Evolutionary conservation across 1,140 invertebrate genomes (phyloP).

Genomic region (Ylistrum balloti): DNA sequence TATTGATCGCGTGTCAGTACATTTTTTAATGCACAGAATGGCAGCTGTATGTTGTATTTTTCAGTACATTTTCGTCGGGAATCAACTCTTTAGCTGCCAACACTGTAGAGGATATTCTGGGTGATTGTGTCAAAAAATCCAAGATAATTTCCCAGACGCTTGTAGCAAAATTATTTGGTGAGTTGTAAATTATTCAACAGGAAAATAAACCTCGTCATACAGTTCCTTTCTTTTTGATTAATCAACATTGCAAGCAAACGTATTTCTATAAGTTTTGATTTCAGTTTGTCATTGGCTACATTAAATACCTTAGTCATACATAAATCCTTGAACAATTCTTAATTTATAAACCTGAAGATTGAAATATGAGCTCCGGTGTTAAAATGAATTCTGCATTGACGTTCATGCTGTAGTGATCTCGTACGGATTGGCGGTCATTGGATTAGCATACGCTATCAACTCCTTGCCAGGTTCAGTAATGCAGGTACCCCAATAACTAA

Average conservation of each 20-base stretch:
- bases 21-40: too few species aligned
- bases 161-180: not conserved
- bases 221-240: too few species aligned
- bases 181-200: not conserved
- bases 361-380: too few species aligned
- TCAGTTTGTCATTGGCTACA: too few species aligned
- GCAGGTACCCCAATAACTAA: not conserved
- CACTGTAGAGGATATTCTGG: slow-evolving; percentile 7
- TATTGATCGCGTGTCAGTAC: too few species aligned
- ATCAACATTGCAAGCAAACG: too few species aligned
- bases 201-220: not conserved
- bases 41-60: too few species aligned
- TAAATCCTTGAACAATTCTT: too few species aligned
- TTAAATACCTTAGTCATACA: too few species aligned
- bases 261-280: too few species aligned
- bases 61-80: not conserved
- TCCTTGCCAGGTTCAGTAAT: not conserved
- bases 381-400: too few species aligned
- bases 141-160: not conserved
- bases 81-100: not conserved
- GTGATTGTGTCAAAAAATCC: not conserved
- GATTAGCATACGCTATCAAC: not conserved
- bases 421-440: not conserved
- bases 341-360: too few species aligned
- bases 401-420: not conserved